Evolutionary conservation across 2,797 vertebrate species (phyloP).

Genomic region (Sebastes iracundus): DNA sequence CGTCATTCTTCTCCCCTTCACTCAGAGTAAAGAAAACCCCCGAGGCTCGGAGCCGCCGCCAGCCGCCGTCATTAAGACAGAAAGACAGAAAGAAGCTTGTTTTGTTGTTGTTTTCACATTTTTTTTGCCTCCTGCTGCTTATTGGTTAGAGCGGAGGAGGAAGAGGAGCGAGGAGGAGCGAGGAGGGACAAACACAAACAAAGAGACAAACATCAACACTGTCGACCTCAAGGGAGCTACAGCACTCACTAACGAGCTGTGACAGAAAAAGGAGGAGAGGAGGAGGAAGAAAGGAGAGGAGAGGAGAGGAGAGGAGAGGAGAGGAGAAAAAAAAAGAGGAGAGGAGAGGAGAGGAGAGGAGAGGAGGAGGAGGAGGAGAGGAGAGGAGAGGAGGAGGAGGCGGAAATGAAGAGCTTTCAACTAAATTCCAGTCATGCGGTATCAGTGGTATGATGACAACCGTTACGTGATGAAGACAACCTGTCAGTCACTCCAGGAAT

Average conservation of each 20-base stretch:
- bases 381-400: accelerated
- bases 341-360: accelerated
- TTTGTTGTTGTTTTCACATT: conserved; percentile 42
- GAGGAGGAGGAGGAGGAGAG: accelerated
- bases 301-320: neutral
- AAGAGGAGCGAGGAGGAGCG: conserved; percentile 37
- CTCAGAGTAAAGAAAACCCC: conserved; percentile 40
- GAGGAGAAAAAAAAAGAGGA: neutral
- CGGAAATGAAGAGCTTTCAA: conserved; percentile 2
- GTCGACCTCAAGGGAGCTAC: conserved; percentile 70
- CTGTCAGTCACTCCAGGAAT: conserved; percentile 25
- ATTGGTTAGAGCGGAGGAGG: conserved; percentile 67
- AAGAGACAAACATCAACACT: conserved; percentile 81
- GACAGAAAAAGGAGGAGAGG: conserved; percentile 41
- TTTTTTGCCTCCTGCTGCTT: conserved; percentile 60
- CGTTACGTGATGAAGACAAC: neutral
- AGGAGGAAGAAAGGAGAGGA: neutral
- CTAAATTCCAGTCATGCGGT: conserved; percentile 45
- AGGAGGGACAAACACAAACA: conserved; percentile 78
- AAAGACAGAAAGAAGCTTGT: conserved; percentile 21
- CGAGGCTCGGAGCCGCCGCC: conserved; percentile 12
- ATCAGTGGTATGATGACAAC: neutral
- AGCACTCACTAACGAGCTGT: conserved; percentile 77
- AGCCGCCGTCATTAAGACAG: conserved; percentile 61
- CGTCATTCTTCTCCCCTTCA: neutral